Evolutionary conservation across 2,797 vertebrate genomes (phyloP), one percentile per base, ranked within the genome.

Genomic region (Brotula barbata): DNA sequence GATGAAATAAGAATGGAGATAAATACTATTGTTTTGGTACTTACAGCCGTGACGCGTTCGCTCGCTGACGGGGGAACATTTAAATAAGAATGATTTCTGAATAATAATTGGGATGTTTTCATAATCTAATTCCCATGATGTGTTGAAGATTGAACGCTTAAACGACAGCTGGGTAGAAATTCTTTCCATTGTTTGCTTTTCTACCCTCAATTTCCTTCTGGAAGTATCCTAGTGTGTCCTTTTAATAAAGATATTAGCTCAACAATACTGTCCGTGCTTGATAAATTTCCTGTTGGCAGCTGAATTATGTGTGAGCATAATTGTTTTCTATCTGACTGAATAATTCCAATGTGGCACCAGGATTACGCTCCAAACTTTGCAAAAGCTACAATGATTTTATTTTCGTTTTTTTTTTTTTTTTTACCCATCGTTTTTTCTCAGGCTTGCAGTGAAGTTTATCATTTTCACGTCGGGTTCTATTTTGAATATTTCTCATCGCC

Each of bases 1-100:
- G 58, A 68, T 16, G 3, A 21, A 62, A 67, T 44, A 46, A 58
- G 68, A 73, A 64, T 6, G 6, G 10, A 58, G 53, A 66, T 50
- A 39, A 69, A 58, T 33, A 10, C 23, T 7, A 50, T 58, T 77
- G 62, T 77, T 73, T 53, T 45, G 37, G 40, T 51, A 22, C 52
- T 63, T 61, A 49, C 25, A 1, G 46, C 36, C 0, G 13, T 43
- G 23, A 9, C 45, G 40, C 41, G 11, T 25, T 3, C 5, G 40
- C n/a, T 34, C 45, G 41, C 46, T 60, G 55, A 43, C 28, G 50
- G 23, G 15, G 47, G 2, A 22, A 42, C 0, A 7, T 33, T 67
- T 46, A 43, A 43, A 43, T 20, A 20, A 17, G 41, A 20, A 19
- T 39, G 37, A 39, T n/a, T 39, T 39, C 15, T 39, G 13, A 14